phyloP scores from a whole-genome alignment of 2,797 vertebrate species.

The Fistularia tabacaria region DNA sequence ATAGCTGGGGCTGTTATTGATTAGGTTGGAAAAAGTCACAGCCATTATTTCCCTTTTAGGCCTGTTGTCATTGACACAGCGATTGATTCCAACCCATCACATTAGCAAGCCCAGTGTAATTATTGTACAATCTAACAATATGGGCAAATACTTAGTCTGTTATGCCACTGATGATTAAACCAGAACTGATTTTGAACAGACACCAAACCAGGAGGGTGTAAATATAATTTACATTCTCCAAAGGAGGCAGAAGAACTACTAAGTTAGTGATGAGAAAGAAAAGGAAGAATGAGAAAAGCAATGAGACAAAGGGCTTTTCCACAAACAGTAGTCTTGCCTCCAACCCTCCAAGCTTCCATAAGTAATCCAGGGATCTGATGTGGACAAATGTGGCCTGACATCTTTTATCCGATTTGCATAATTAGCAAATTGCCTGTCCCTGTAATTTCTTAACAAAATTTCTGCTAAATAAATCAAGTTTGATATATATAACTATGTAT shows the following conservation, averaged over 20 bases:
- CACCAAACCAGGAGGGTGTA: too few species aligned
- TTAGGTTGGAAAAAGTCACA: conserved; percentile 61
- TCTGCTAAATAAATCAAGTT: too few species aligned
- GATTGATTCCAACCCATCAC: conserved; percentile 82
- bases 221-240: too few species aligned
- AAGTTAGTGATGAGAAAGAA: conserved; percentile 28
- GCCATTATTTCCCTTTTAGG: conserved; percentile 60
- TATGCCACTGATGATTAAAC: conserved; percentile 77
- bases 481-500: too few species aligned
- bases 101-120: conserved; percentile 81
- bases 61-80: conserved; percentile 76
- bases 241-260: conserved; percentile 13
- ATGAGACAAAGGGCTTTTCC: conserved; percentile 26
- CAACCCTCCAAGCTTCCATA: conserved; percentile 19
- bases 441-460: conserved; percentile 64
- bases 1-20: conserved; percentile 71
- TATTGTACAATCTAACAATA: conserved; percentile 81
- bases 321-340: conserved; percentile 30
- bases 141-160: conserved; percentile 67
- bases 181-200: conserved; percentile 71
- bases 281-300: conserved; percentile 18
- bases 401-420: conserved; percentile 76
- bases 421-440: conserved; percentile 71
- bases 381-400: conserved; percentile 66
- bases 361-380: conserved; percentile 36